Percentiles rank a stretch among this genome's conserved stretches.
phyloP scores from a whole-genome alignment of 1,140 invertebrate species.

The Heliconius himera region DNA sequence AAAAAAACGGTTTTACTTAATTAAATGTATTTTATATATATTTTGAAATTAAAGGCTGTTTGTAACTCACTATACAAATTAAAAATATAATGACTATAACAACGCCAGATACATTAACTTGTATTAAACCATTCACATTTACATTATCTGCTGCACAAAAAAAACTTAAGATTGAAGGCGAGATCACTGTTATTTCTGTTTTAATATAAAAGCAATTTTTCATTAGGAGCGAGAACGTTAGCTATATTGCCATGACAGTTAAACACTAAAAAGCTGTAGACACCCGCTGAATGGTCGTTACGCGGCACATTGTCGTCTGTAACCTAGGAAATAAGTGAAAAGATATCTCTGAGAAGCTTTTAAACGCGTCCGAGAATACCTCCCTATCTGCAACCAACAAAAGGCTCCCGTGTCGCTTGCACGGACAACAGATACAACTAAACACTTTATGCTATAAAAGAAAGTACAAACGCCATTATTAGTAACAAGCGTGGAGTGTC shows the following conservation, averaged over 20 bases:
- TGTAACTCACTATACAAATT: background rate
- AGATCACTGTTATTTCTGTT: constrained; percentile 20
- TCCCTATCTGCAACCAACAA: constrained; percentile 67
- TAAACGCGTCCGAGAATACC: constrained; percentile 68
- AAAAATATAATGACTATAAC: background rate
- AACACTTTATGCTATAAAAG: constrained; percentile 76
- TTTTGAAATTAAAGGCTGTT: background rate
- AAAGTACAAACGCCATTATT: constrained; percentile 76
- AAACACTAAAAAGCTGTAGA: constrained; percentile 50
- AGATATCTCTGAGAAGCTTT: constrained; percentile 63
- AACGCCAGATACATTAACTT: background rate
- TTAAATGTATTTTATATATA: too few species aligned
- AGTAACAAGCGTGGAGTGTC: constrained; percentile 73
- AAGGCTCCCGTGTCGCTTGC: constrained; percentile 69
- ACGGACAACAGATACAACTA: constrained; percentile 75
- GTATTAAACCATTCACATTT: background rate
- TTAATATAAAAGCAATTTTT: constrained; percentile 35
- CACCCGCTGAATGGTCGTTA: constrained; percentile 56
- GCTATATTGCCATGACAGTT: constrained; percentile 53
- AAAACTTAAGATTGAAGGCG: background rate
- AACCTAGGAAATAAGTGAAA: constrained; percentile 67
- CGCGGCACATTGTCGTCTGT: constrained; percentile 51
- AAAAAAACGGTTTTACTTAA: too few species aligned
- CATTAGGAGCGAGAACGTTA: constrained; percentile 36
- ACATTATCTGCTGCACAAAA: constrained; percentile 3